Percentiles rank a stretch among this genome's conserved stretches.
Evolutionary conservation across 2,888 invertebrate species (phyloP).

Genomic region (Micoletzkya japonica): DNA sequence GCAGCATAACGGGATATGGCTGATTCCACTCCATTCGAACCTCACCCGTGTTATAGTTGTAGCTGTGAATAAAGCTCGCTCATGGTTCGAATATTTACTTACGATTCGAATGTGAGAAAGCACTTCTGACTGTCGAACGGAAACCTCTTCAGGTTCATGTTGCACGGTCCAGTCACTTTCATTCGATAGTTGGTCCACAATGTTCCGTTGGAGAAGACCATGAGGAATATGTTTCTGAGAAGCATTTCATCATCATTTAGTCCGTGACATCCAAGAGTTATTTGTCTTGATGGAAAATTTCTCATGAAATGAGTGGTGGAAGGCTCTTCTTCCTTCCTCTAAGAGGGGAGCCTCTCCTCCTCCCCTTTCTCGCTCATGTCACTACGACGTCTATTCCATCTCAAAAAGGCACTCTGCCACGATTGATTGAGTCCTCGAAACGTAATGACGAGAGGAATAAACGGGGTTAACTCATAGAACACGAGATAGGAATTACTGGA

Average conservation of each 20-base stretch:
- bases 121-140: slow-evolving; percentile 62
- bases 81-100: slow-evolving; percentile 28
- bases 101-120: slow-evolving; percentile 63
- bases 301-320: neutral
- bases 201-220: slow-evolving; percentile 63
- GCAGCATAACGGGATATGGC: slow-evolving; percentile 55
- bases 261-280: neutral
- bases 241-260: neutral
- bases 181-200: slow-evolving; percentile 62
- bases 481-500: too few species aligned
- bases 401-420: too few species aligned
- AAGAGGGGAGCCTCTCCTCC: too few species aligned
- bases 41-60: slow-evolving; percentile 64
- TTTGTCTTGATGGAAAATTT: neutral
- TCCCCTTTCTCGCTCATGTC: too few species aligned
- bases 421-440: too few species aligned
- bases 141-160: slow-evolving; percentile 62
- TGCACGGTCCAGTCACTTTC: slow-evolving; percentile 63
- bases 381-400: too few species aligned
- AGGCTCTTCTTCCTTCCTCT: too few species aligned
- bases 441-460: too few species aligned
- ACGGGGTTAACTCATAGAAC: too few species aligned
- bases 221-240: slow-evolving; percentile 61
- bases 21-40: slow-evolving; percentile 63
- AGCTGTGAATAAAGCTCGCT: slow-evolving; percentile 38